phyloP scores from a whole-genome alignment of 2,797 vertebrate genomes.

The Octomys mimax region DNA sequence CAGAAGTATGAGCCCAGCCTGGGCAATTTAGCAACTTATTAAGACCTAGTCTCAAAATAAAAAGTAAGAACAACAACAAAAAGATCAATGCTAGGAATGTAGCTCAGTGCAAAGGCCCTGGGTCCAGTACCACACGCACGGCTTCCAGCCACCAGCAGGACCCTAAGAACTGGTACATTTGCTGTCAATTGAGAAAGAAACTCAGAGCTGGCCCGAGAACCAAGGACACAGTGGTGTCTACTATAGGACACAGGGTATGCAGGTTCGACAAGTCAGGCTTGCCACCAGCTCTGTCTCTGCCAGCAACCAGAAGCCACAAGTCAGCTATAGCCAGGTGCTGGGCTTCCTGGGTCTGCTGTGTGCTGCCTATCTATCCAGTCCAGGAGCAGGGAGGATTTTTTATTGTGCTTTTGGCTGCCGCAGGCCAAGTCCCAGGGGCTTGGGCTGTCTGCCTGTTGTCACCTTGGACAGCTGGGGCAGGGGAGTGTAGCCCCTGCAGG shows the following conservation, averaged over 20 bases:
- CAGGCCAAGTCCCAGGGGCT: not conserved
- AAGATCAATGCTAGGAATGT: not conserved
- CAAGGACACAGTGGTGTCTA: not conserved
- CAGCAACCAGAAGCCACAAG: not conserved
- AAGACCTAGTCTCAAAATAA: not conserved
- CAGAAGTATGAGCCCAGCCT: not conserved
- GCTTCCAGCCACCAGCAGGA: not conserved
- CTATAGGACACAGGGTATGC: fast-evolving
- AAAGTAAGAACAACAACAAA: not conserved
- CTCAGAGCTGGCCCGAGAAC: not conserved
- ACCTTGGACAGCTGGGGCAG: not conserved
- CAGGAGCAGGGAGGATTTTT: fast-evolving
- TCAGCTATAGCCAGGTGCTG: not conserved
- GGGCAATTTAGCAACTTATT: not conserved
- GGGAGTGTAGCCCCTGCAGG: not conserved
- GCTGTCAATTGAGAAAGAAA: not conserved
- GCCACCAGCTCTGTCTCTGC: not conserved
- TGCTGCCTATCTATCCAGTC: not conserved
- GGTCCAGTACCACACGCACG: not conserved
- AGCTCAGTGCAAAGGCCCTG: not conserved
- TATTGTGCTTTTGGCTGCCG: not conserved
- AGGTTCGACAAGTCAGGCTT: not conserved
- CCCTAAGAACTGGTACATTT: not conserved
- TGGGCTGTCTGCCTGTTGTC: not conserved
- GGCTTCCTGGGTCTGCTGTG: not conserved